These are phyloP conservation scores for Nyctalus aviator DNA, from an alignment of 2,797 vertebrate species.

Conservation along the genomic window DNA sequence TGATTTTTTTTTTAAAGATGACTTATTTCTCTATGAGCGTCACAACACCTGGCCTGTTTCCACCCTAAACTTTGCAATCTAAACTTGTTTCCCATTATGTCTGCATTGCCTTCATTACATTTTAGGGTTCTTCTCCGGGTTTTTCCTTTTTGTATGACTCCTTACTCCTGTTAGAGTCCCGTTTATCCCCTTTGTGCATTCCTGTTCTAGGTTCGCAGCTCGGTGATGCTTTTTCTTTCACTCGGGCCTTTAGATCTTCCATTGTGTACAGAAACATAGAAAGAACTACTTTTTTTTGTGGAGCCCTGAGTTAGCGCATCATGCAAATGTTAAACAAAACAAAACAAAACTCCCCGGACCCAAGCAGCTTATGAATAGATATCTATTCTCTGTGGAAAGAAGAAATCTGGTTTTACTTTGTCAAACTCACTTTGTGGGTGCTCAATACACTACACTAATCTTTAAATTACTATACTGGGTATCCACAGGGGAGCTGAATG, in stretches of 20 bases:
- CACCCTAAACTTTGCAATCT: neutral
- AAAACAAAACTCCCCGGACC: constrained; percentile 57
- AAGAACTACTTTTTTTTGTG: constrained; percentile 44
- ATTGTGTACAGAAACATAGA: constrained; percentile 1
- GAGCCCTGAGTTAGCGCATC: constrained; percentile 14
- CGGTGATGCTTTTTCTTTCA: neutral
- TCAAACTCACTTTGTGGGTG: constrained; percentile 62
- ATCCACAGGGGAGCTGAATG: constrained; percentile 59
- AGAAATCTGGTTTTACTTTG: constrained; percentile 76
- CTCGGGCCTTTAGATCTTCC: neutral
- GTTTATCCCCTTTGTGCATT: neutral
- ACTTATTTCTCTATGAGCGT: neutral
- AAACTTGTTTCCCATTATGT: neutral
- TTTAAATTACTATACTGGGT: constrained; percentile 60
- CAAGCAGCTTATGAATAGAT: constrained; percentile 25
- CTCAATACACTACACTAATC: constrained; percentile 56
- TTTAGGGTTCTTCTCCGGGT: neutral
- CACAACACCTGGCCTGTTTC: neutral
- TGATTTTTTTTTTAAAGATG: neutral
- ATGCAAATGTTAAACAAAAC: constrained; percentile 50
- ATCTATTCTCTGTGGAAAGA: constrained; percentile 54
- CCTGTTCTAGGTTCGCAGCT: neutral
- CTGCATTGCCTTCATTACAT: neutral
- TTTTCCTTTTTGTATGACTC: neutral
- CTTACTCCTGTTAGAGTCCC: neutral